Base-by-base conservation (phyloP, 1,140 invertebrate species). In the Hycleus cichorii region DNA sequence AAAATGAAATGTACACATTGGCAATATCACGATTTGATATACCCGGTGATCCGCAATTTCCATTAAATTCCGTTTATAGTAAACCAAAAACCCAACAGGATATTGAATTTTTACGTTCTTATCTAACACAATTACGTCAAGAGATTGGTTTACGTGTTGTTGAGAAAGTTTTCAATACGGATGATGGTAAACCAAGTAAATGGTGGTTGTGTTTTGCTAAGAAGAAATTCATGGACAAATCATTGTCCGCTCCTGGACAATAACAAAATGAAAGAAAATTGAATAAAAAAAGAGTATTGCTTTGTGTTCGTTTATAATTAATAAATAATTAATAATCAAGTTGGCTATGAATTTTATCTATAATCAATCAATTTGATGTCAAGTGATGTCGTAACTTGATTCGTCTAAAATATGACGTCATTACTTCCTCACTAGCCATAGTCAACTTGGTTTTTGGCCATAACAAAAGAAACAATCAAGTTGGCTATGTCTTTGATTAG, bases 141-240 rank as follows among this genome's bases (percentile, higher is more conserved):
- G 97, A 99, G 78, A 92, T 92, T 42, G 95, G 96, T 9, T 73
- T 83, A 32, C 81, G 97, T 60, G 81, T 99, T 10, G 85, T 90
- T 73, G 94, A 98, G 55, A 92, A 90, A 78, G 94, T 96, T 0
- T 97, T 95, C 75, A 85, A 83, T 44, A 32, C 32, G 0, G 87
- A 92, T 59, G 91, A 93, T 76, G 93, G 93, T 2, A 95, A 95
- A 71, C 94, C 97, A 9, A 95, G 91, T 69, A 98, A 98, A 78
- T 99, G 97, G 97, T 99, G 97, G 97, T 78, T 98, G 27, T 99
- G 97, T 72, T 99, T 99, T 80, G 88, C 94, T 10, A 97, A 97
- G 72, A 97, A 95, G 82, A 97, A 96, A 80, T 99, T 99, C 72
- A 98, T 99, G 96, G 97, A 99, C 71, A 99, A 98, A 73, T 96